These are phyloP conservation scores for Diuraphis noxia DNA, from an alignment of 1,140 invertebrate species.

Conservation along the genomic window DNA sequence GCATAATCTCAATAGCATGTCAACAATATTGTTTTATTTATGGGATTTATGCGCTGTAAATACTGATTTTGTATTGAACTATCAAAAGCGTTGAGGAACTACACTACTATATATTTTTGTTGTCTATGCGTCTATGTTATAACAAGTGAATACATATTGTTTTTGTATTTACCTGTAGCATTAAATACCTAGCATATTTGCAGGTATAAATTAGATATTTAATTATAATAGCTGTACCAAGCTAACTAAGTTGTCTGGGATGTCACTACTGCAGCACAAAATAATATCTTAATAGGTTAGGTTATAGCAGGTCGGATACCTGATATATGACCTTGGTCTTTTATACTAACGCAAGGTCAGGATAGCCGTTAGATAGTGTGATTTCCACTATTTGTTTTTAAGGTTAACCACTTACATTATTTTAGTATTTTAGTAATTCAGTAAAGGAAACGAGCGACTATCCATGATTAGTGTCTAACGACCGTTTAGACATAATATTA, in stretches of 20 bases:
- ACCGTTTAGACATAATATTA: neutral
- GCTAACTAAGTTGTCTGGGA: neutral
- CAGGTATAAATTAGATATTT: neutral
- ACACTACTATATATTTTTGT: too few relatives aligned
- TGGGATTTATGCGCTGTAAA: too few relatives aligned
- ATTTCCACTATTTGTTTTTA: neutral
- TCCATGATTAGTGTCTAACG: neutral
- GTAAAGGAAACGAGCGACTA: neutral
- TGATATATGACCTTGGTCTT: neutral
- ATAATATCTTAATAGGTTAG: neutral
- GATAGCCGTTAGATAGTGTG: neutral
- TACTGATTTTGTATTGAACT: too few relatives aligned
- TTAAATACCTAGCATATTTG: too few relatives aligned
- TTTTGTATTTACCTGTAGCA: too few relatives aligned
- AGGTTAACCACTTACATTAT: neutral
- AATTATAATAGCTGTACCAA: neutral
- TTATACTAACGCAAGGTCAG: neutral
- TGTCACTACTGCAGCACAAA: neutral
- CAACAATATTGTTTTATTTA: too few relatives aligned
- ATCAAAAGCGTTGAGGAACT: too few relatives aligned
- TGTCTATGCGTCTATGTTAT: too few relatives aligned
- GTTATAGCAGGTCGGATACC: neutral
- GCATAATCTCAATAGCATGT: too few relatives aligned
- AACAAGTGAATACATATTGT: too few relatives aligned
- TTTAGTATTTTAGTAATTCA: neutral